Evolutionary conservation across 2,888 invertebrate species (phyloP).

Genomic region (Apotomis turbidana): DNA sequence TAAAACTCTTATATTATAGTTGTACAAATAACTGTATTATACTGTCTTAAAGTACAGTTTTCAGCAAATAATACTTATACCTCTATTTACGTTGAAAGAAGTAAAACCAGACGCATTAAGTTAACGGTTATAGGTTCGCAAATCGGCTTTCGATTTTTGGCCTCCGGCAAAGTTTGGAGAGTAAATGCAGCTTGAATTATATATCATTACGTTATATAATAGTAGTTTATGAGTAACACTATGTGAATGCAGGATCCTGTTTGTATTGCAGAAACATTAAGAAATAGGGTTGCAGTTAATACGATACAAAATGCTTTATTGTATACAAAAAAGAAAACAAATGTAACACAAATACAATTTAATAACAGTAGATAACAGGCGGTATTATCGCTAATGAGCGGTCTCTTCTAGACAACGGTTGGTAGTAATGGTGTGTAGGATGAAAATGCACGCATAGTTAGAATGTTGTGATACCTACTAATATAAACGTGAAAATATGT

Average conservation of each 20-base stretch:
- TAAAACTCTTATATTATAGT: not conserved
- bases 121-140: slow-evolving; percentile 49
- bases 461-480: too few relatives aligned
- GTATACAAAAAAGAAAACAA: too few relatives aligned
- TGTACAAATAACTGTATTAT: not conserved
- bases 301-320: too few relatives aligned
- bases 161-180: slow-evolving; percentile 42
- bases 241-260: not conserved
- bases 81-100: slow-evolving; percentile 36
- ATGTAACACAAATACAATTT: too few relatives aligned
- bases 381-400: too few relatives aligned
- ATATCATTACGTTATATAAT: slow-evolving; percentile 4
- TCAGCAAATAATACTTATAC: not conserved
- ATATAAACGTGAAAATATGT: too few relatives aligned
- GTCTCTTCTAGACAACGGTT: too few relatives aligned
- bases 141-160: slow-evolving; percentile 50
- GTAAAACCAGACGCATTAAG: slow-evolving; percentile 38
- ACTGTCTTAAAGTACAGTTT: not conserved
- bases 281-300: too few relatives aligned
- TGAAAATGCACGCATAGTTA: too few relatives aligned
- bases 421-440: too few relatives aligned
- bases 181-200: slow-evolving; percentile 15
- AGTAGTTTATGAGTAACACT: not conserved
- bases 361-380: too few relatives aligned
- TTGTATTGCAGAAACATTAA: not conserved